phyloP scores from a whole-genome alignment of 2,888 invertebrate genomes.

The Apamea monoglypha region DNA sequence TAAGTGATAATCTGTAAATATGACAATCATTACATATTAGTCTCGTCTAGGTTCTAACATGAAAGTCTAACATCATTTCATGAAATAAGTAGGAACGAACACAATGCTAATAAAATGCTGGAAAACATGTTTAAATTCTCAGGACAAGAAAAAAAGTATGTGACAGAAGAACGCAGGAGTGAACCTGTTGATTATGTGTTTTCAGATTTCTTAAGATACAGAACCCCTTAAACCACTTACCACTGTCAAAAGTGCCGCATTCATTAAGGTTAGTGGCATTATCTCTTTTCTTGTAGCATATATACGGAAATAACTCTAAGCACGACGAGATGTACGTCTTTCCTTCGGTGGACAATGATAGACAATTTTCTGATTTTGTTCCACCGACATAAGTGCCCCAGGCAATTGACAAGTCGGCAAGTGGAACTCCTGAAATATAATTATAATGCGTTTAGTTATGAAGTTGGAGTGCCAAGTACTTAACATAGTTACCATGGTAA shows the following conservation, averaged over 20 bases:
- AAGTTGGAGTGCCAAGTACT: neutral
- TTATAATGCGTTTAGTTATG: neutral
- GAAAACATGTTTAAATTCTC: neutral
- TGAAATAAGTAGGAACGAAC: neutral
- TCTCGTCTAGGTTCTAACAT: neutral
- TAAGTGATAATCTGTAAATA: constrained; percentile 4
- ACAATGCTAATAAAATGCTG: neutral
- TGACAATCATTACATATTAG: neutral
- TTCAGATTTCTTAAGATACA: neutral
- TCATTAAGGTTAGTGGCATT: constrained; percentile 13
- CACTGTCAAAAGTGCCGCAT: constrained; percentile 28
- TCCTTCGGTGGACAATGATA: neutral
- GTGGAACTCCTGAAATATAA: constrained; percentile 22
- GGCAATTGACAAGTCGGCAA: constrained; percentile 14
- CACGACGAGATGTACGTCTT: constrained; percentile 17
- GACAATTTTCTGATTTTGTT: neutral
- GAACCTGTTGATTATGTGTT: neutral
- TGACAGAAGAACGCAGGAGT: neutral
- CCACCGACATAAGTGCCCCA: constrained; percentile 5
- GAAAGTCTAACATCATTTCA: neutral
- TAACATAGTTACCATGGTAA: too few relatives aligned
- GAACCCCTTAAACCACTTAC: neutral
- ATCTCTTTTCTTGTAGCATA: constrained; percentile 29
- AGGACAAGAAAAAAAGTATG: too few relatives aligned
- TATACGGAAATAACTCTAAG: constrained; percentile 3